These are phyloP conservation scores for Labeo calbasu DNA, from an alignment of 2,797 vertebrate genomes.

Conservation along the genomic window DNA sequence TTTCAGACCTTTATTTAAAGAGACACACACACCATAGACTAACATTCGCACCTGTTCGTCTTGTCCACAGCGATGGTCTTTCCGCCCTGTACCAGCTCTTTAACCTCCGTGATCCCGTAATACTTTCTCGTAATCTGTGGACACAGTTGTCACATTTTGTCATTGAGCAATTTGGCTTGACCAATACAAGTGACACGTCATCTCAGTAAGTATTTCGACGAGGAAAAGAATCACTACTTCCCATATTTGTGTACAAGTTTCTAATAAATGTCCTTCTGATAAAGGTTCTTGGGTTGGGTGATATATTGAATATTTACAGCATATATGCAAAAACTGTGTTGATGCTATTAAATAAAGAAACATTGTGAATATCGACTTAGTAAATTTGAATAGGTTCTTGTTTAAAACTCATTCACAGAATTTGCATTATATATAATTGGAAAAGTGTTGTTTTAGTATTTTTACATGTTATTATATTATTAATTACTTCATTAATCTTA, in stretches of 20 bases:
- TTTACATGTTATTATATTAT: neutral
- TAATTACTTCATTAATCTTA: neutral
- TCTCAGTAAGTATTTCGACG: neutral
- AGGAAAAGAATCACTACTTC: neutral
- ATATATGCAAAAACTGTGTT: neutral
- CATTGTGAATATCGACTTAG: neutral
- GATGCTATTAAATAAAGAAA: neutral
- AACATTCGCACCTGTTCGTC: conserved; percentile 84
- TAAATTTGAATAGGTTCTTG: neutral
- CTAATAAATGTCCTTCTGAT: too few species aligned
- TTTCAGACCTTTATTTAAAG: conserved; percentile 32
- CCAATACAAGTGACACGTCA: neutral
- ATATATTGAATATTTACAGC: neutral
- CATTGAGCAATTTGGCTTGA: neutral
- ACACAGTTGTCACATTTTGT: conserved; percentile 23
- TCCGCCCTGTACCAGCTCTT: conserved; percentile 89
- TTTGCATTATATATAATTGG: neutral
- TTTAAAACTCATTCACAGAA: neutral
- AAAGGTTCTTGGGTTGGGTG: neutral
- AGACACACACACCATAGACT: conserved; percentile 9
- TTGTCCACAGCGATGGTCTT: conserved; percentile 86
- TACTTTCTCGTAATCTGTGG: conserved; percentile 93
- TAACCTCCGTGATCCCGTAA: conserved; percentile 90
- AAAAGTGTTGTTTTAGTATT: neutral
- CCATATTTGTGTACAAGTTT: neutral